Base-by-base conservation (phyloP, 2,113 vertebrate species). In the Cheilinus undulatus region DNA sequence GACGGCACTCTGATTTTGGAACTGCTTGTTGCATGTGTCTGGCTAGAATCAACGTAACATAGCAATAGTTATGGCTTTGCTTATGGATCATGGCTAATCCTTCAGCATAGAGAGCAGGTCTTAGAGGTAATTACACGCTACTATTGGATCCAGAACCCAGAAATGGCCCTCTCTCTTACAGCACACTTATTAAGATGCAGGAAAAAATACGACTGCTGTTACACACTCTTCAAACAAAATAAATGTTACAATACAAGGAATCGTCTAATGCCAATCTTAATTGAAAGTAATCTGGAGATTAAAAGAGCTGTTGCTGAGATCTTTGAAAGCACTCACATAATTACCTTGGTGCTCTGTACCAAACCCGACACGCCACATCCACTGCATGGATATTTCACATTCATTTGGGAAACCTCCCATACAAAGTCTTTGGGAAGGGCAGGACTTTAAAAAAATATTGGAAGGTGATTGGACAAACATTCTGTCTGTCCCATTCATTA, bases 71-170 rank as follows among this genome's bases (percentile, higher is more conserved):
- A 85, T 82, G 85, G 85, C 76, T 91, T 91, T 92, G 83, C 86
- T 86, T 90, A 86, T 91, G 91, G 91, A 92, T 92, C 91, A 91
- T 36, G 63, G 84, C 83, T 91, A 91, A 91, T 89, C 89, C 84
- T 79, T 67, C 58, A 85, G 77, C 89, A 89, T 81, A 88, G 86
- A 85, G 84, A 92, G 77, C 75, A 85, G 82, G 90, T 82, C 73
- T 91, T 92, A 89, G 90, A 86, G 86, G 86, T 92, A 91, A 91
- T 92, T 92, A 90, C 90, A 91, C 56, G 85, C 85, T 86, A 71
- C 88, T 89, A 89, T 87, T 86, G 77, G 84, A 92, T 91, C 82
- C 85, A 86, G 82, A 76, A 69, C 67, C 56, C 73, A 76, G 72
- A 82, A 89, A 88, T 45, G 76, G 79, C 75, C 64, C 85, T 75